A percentile compares a stretch with the other conserved stretches of the same genome.
Evolutionary conservation across 2,888 invertebrate genomes (phyloP).

Genomic region (Erpobdella octoculata): DNA sequence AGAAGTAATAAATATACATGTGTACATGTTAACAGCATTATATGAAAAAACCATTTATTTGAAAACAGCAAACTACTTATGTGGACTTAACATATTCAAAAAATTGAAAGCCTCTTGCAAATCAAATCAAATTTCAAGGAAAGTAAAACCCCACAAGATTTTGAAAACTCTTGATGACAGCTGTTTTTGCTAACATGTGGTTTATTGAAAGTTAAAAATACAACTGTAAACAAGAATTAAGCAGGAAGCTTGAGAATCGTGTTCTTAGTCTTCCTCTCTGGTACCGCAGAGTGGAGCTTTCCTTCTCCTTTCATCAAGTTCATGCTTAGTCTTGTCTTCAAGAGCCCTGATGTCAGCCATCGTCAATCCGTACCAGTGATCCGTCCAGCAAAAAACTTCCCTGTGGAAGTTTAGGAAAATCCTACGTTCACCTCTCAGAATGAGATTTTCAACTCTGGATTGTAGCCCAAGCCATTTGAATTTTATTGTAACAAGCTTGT

Average conservation of each 20-base stretch:
- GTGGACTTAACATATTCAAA: no score
- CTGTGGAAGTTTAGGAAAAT: constrained; percentile 96
- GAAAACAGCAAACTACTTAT: no score
- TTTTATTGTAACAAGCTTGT: constrained; percentile 90
- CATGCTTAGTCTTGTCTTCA: constrained; percentile 88
- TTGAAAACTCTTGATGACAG: no score
- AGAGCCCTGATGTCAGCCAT: constrained; percentile 94
- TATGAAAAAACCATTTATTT: no score
- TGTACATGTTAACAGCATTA: no score
- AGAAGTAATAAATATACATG: no score
- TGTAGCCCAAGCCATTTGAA: constrained; percentile 97
- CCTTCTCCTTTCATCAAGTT: constrained; percentile 62
- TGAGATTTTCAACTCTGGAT: constrained; percentile 82
- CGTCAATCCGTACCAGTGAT: constrained; percentile 92
- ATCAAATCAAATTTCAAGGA: no score
- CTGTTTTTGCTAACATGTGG: no score
- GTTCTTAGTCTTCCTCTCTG: constrained; percentile 14
- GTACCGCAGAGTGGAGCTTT: constrained; percentile 27
- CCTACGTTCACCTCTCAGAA: constrained; percentile 83
- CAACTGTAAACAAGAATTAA: no score
- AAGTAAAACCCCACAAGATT: no score
- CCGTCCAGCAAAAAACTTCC: constrained; percentile 98
- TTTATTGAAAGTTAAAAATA: no score
- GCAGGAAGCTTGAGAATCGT: background rate
- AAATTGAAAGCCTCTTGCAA: no score